Conservation (phyloP, 2,797 vertebrate species). For the Oreochromis grahami region DNA sequence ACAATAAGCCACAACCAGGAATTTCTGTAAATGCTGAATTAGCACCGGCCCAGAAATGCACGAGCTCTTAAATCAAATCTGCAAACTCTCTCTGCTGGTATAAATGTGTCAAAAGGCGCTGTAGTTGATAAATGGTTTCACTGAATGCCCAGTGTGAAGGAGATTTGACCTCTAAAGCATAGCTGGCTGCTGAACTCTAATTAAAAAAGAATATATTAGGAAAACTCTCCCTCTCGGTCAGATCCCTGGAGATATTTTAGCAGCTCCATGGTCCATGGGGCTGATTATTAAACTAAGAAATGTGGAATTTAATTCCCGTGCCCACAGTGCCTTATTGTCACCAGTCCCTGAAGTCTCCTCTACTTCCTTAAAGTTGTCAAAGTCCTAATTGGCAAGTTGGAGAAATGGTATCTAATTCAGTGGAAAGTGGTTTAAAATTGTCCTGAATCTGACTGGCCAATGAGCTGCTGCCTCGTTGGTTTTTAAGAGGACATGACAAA, state of each 20-base stretch:
- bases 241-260: conserved; percentile 34
- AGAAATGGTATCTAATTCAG: conserved; percentile 56
- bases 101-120: background rate
- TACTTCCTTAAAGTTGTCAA: conserved; percentile 25
- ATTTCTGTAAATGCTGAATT: background rate
- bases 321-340: conserved; percentile 4
- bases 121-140: conserved; percentile 3
- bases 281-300: conserved; percentile 48
- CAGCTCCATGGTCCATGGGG: conserved; percentile 18
- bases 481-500: conserved; percentile 21
- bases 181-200: conserved; percentile 5
- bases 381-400: conserved; percentile 68
- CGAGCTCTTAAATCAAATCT: background rate
- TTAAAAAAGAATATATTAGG: conserved; percentile 30
- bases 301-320: conserved; percentile 13
- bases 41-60: background rate
- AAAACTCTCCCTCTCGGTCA: background rate
- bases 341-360: conserved; percentile 14
- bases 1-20: background rate
- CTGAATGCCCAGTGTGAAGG: background rate
- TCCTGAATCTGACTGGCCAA: conserved; percentile 8
- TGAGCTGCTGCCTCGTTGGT: conserved; percentile 23
- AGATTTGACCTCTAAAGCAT: conserved; percentile 18
- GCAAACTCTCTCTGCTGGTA: background rate
- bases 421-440: conserved; percentile 50